These are phyloP conservation scores for Pholis gunnellus DNA, from an alignment of 2,113 vertebrate species.

Conservation along the genomic window DNA sequence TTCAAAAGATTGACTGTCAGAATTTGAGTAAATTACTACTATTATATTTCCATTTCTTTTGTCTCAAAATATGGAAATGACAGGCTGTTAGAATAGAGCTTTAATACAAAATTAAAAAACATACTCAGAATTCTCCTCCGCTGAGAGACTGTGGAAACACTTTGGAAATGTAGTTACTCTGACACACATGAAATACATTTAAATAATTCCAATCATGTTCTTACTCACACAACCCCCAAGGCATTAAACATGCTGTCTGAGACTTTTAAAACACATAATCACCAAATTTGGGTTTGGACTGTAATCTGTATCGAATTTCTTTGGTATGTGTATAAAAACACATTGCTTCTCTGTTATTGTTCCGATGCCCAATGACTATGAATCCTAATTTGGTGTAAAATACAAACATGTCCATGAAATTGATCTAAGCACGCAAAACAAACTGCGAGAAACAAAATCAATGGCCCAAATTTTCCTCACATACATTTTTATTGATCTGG, in stretches of 20 bases:
- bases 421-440: not conserved
- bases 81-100: slow-evolving; percentile 15
- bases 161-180: slow-evolving; percentile 4
- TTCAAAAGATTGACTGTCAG: slow-evolving; percentile 5
- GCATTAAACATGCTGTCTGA: not conserved
- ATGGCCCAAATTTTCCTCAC: not conserved
- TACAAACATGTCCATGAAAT: not conserved
- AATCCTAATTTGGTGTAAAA: not conserved
- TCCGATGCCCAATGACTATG: not conserved
- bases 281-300: slow-evolving; percentile 10
- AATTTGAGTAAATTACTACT: not conserved
- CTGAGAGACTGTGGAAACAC: not conserved
- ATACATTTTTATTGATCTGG: not conserved
- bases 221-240: slow-evolving; percentile 4
- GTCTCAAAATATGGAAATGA: slow-evolving; percentile 14
- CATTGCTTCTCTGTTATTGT: slow-evolving; percentile 7
- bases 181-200: slow-evolving; percentile 33
- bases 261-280: slow-evolving; percentile 28
- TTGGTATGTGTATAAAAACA: not conserved
- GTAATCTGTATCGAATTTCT: not conserved
- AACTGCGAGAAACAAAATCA: not conserved
- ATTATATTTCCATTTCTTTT: not conserved
- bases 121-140: slow-evolving; percentile 7
- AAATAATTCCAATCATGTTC: slow-evolving; percentile 23
- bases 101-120: not conserved